Conservation (phyloP, 2,113 vertebrate species). For the Anhinga anhinga region DNA sequence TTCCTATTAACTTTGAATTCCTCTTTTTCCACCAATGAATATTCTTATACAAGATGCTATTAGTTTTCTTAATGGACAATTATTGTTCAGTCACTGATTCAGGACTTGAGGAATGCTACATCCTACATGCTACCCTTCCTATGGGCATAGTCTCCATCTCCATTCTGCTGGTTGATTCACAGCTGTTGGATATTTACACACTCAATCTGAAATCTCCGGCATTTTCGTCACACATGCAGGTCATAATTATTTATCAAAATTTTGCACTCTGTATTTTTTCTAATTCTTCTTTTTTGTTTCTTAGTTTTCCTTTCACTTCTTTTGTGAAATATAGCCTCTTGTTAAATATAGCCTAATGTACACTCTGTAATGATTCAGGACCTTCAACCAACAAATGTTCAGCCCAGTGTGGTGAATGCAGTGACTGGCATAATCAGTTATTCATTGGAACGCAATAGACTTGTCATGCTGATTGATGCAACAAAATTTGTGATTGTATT, state of each 20-base stretch:
- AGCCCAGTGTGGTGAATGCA: not conserved
- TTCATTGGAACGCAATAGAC: conserved; percentile 17
- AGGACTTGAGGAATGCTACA: not conserved
- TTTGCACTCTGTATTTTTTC: not conserved
- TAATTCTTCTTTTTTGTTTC: not conserved
- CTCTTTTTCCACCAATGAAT: not conserved
- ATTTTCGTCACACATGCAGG: not conserved
- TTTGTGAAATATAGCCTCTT: not conserved
- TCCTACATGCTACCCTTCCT: not conserved
- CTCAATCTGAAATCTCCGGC: not conserved
- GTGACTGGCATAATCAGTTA: conserved; percentile 10
- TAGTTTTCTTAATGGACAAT: not conserved
- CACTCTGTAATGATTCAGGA: not conserved
- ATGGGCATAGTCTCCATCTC: not conserved
- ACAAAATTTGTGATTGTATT: conserved; percentile 40
- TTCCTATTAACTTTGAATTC: not conserved
- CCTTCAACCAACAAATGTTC: not conserved
- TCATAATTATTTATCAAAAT: not conserved
- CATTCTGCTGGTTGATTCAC: not conserved
- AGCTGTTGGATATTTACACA: not conserved
- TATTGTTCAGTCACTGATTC: not conserved
- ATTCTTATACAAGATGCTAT: not conserved
- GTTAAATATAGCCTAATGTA: not conserved
- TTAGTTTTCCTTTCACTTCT: not conserved
- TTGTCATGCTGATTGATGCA: conserved; percentile 30